A percentile compares a stretch with the other conserved stretches of the same genome.
Conservation (phyloP, 2,797 vertebrate species). For the Neosilurus hyrtlii region DNA sequence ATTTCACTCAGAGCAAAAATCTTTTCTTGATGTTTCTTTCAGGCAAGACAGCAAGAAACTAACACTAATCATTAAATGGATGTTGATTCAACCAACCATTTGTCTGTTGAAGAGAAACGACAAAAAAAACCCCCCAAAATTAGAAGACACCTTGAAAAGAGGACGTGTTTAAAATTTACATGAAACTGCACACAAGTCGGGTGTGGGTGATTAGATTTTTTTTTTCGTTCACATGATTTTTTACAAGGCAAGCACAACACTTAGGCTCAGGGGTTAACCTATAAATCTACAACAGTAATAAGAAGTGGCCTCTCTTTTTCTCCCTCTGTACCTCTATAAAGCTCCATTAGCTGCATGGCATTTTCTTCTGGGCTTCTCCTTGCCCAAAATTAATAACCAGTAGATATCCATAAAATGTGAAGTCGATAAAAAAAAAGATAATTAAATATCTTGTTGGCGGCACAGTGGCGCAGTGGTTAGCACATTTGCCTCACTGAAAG, state of each 20-base stretch:
- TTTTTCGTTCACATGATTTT: constrained; percentile 34
- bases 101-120: constrained; percentile 25
- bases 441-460: no score
- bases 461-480: no score
- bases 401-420: constrained; percentile 7
- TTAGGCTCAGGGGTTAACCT: constrained; percentile 24
- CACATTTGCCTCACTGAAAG: no score
- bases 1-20: constrained; percentile 19
- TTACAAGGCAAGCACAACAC: constrained; percentile 24
- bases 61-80: constrained; percentile 45
- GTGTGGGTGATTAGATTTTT: constrained; percentile 9
- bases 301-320: constrained; percentile 41
- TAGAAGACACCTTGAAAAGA: constrained; percentile 14
- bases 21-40: constrained; percentile 17
- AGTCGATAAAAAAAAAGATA: neutral
- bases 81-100: constrained; percentile 48
- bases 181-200: constrained; percentile 26
- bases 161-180: constrained; percentile 15
- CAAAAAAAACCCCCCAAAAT: constrained; percentile 30
- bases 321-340: constrained; percentile 39
- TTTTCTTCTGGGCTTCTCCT: constrained; percentile 43
- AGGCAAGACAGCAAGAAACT: constrained; percentile 33
- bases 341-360: constrained; percentile 53
- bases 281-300: constrained; percentile 51
- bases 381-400: neutral